Evolutionary conservation across 2,888 invertebrate genomes (phyloP).

Genomic region (Oscheius myriophilus): DNA sequence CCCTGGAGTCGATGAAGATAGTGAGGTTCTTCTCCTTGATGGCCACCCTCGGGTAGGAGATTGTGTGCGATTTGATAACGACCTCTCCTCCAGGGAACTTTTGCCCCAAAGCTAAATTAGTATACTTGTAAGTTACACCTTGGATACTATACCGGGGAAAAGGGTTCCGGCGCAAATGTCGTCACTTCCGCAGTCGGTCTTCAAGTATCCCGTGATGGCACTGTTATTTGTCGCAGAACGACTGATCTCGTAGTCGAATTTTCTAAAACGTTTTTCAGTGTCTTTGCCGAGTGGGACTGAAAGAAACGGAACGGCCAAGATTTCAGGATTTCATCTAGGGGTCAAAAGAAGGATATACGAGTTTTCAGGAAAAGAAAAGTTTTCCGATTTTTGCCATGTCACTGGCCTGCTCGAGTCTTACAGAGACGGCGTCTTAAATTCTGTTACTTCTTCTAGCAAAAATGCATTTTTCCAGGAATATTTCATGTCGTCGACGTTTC

Average conservation of each 20-base stretch:
- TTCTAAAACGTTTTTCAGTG: slow-evolving; percentile 33
- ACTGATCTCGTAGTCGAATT: slow-evolving; percentile 69
- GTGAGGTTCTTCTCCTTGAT: slow-evolving; percentile 63
- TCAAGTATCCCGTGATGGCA: slow-evolving; percentile 65
- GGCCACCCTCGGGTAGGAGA: slow-evolving; percentile 64
- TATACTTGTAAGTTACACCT: neutral
- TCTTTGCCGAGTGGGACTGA: too few species aligned
- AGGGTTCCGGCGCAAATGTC: slow-evolving; percentile 70
- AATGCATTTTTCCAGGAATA: too few species aligned
- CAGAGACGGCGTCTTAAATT: too few species aligned
- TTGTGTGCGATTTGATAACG: slow-evolving; percentile 66
- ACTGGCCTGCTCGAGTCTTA: too few species aligned
- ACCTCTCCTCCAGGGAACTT: slow-evolving; percentile 67
- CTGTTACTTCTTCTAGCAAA: too few species aligned
- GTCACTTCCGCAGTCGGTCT: slow-evolving; percentile 65
- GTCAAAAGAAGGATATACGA: too few species aligned
- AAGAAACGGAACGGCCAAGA: too few species aligned
- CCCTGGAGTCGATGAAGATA: slow-evolving; percentile 63
- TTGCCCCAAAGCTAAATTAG: slow-evolving; percentile 55
- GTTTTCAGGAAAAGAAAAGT: too few species aligned
- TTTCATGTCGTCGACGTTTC: too few species aligned
- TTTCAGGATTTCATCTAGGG: too few species aligned
- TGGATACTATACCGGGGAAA: slow-evolving; percentile 54
- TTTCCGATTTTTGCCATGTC: too few species aligned
- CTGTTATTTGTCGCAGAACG: slow-evolving; percentile 64